Evolutionary conservation across 2,113 vertebrate genomes (phyloP), one percentile per base, ranked within the genome.

Genomic region (Panthera uncia): DNA sequence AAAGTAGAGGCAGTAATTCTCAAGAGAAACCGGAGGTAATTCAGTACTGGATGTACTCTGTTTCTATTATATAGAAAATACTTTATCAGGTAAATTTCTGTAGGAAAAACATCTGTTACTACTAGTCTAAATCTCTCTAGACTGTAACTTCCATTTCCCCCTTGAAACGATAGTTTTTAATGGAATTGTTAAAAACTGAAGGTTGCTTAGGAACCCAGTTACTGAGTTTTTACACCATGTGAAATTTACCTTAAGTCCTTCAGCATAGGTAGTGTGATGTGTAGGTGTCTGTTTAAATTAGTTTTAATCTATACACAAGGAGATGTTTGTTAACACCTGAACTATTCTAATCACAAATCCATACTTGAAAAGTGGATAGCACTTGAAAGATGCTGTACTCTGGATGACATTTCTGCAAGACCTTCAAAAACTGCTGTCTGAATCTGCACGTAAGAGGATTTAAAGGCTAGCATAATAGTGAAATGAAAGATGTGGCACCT

Each of bases 101-200:
- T 31, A 73, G 68, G 55, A 55, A 73, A 91, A 68, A 68, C 9
- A 63, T 50, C 18, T 41, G 7, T 88, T 91, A 61, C 33, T 93
- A 33, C 14, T 21, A 33, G 8, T 91, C 65, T 83, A 68, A 79
- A 33, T 52, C 55, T 91, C 65, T 76, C 15, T 19, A 73, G 14
- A 11, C 27, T 89, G 1, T 76, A 89, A 90, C 33, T 97, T 93
- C 16, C 36, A 84, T 89, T 85, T 93, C 65, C 5, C 18, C 25
- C 69, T 91, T 80, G 52, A 91, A 91, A 93, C 91, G 63, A 71
- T 38, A 80, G n/a, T 55, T 93, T 94, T 84, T 71, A 80, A 93
- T 33, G 27, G 57, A 91, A 65, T 29, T 66, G 8, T 91, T 93
- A 76, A 71, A 95, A 96, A 57, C 31, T 48, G 10, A 83, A 90